Base-by-base conservation (phyloP, 2,888 invertebrate genomes). In the Dasysyrphus tricinctus region DNA sequence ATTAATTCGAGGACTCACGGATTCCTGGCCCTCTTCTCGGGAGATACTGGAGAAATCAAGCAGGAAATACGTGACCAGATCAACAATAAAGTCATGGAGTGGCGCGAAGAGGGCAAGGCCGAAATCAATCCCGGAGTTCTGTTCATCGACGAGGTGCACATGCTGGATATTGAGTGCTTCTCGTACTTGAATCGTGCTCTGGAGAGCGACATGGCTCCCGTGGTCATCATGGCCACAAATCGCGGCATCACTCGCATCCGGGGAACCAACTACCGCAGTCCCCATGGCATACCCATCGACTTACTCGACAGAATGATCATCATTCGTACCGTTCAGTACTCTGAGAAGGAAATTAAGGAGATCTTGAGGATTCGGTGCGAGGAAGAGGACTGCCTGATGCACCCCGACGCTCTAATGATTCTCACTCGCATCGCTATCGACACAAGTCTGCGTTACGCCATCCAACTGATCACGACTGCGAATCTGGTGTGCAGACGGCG, bases 1-100 rank as follows among this genome's bases (percentile, higher is more conserved):
- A 99, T 99, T 91, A 99, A 99, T 92, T 98, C 98, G 54, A 94
- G 99, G 88, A 98, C 99, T 0, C 99, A 99, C 91, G 99, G 99
- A 0, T 99, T 99, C 91, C 93, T 99, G 29, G 99, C 99, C 0
- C 93, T 99, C 0, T 99, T 99, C 93, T 98, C 99, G 7, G 98
- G 97, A n/a, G 99, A 99, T 91, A 99, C 99, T 0, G 99, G 99
- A 0, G 99, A 99, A 93, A 99, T 99, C 47, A 99, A 99, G 90
- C 94, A 97, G 0, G 99, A 99, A 93, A 98, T 99, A 0, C 94
- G 99, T 1, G 99, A 99, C 90, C 99, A 99, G 92, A 99, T 99
- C 88, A 99, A 99, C 92, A 95, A 96, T 54, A 99, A 98, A 92
- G 98, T 99, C 0, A 96, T 97, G 0, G 99, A 99, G 92, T 99